Evolutionary conservation across 2,797 vertebrate genomes (phyloP).

Genomic region (Darevskia mixta): DNA sequence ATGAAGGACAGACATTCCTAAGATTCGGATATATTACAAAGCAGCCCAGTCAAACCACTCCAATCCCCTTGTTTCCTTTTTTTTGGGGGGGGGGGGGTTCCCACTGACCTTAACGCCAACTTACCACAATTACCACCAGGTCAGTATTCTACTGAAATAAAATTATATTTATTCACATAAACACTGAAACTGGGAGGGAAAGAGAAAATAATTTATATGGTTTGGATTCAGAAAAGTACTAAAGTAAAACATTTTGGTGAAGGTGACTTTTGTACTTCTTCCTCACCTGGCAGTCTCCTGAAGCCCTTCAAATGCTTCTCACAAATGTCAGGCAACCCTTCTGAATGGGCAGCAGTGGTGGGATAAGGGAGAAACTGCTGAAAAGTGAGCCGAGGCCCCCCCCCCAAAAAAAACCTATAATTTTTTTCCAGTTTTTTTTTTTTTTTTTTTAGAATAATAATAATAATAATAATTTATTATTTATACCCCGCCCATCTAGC

Average conservation of each 20-base stretch:
- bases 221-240: too few species aligned
- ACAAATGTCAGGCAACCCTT: too few species aligned
- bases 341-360: too few species aligned
- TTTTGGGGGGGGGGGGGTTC: accelerated
- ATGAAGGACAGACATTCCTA: background rate
- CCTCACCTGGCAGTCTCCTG: too few species aligned
- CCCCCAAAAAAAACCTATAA: background rate
- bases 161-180: background rate
- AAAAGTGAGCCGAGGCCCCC: too few species aligned
- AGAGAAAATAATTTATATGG: background rate
- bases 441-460: background rate
- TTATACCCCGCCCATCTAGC: too few species aligned
- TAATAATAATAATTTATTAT: too few species aligned
- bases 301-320: too few species aligned
- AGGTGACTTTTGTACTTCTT: too few species aligned
- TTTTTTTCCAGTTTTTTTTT: background rate
- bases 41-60: background rate
- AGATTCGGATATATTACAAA: background rate
- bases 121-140: accelerated
- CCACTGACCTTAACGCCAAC: accelerated
- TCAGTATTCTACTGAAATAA: background rate
- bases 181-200: background rate
- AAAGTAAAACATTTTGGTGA: too few species aligned
- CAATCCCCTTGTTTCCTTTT: background rate
- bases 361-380: too few species aligned